phyloP scores from a whole-genome alignment of 2,888 invertebrate species.

The Incurvaria masculella region DNA sequence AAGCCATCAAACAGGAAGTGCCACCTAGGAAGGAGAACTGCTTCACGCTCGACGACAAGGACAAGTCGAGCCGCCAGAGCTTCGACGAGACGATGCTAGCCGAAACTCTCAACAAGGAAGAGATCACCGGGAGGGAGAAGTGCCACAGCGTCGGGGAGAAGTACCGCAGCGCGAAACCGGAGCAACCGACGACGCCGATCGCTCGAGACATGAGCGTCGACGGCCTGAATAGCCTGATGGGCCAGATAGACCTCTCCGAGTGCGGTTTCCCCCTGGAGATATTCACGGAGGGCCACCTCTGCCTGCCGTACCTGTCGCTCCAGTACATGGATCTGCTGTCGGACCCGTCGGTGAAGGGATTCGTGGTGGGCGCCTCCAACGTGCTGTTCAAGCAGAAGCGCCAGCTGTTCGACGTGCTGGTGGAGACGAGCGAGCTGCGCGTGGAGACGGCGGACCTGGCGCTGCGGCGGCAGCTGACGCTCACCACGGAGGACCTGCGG shows the following conservation, averaged over 20 bases:
- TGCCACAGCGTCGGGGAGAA: constrained; percentile 52
- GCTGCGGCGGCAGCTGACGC: constrained; percentile 75
- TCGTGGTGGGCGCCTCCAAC: constrained; percentile 96
- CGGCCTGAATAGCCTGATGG: constrained; percentile 60
- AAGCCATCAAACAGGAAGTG: constrained; percentile 30
- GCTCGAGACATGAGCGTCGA: constrained; percentile 68
- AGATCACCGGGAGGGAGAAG: constrained; percentile 39
- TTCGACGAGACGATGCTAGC: constrained; percentile 39
- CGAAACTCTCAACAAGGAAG: constrained; percentile 38
- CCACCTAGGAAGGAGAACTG: constrained; percentile 43
- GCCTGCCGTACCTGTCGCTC: constrained; percentile 92
- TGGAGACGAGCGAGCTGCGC: constrained; percentile 83
- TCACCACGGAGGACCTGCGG: constrained; percentile 92
- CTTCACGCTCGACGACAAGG: constrained; percentile 38
- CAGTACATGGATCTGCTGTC: constrained; percentile 91
- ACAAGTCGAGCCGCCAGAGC: constrained; percentile 41
- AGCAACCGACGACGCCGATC: constrained; percentile 55
- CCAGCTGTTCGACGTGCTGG: constrained; percentile 86
- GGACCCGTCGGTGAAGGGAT: constrained; percentile 82
- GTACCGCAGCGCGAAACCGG: constrained; percentile 44
- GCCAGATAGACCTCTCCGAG: constrained; percentile 64
- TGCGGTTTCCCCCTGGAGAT: constrained; percentile 88
- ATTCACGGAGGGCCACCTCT: constrained; percentile 88
- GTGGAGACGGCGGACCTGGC: constrained; percentile 82
- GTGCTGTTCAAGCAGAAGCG: constrained; percentile 95